Percentiles rank a stretch among this genome's conserved stretches.
phyloP scores from a whole-genome alignment of 2,797 vertebrate genomes.

The Steatocranus sp. region DNA sequence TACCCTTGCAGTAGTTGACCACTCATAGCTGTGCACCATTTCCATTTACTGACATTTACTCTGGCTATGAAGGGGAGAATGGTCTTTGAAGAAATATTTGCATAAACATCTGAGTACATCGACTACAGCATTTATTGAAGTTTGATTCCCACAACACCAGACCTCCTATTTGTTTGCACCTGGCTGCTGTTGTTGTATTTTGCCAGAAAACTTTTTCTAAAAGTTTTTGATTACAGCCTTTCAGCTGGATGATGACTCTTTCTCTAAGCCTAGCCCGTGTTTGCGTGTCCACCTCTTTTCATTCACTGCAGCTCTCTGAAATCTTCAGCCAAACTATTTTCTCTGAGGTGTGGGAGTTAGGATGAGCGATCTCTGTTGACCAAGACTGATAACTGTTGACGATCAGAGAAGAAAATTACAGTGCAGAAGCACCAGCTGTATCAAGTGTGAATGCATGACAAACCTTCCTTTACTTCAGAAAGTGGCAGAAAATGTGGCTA shows the following conservation, averaged over 20 bases:
- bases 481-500: not conserved
- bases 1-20: not conserved
- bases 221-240: conserved; percentile 23
- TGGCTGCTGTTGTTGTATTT: not conserved
- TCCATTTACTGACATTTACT: not conserved
- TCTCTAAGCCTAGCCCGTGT: not conserved
- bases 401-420: conserved; percentile 58
- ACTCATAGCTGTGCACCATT: not conserved
- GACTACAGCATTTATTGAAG: not conserved
- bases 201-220: not conserved
- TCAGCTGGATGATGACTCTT: not conserved
- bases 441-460: not conserved
- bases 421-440: not conserved
- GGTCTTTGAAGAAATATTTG: not conserved
- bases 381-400: conserved; percentile 33
- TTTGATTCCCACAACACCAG: not conserved
- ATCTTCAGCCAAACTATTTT: not conserved
- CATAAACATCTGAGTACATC: not conserved
- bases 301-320: not conserved
- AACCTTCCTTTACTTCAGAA: not conserved
- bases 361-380: conserved; percentile 8
- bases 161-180: not conserved
- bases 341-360: not conserved
- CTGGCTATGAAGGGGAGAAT: not conserved
- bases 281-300: not conserved